Base-by-base conservation (phyloP, 1,140 invertebrate species). In the Drosophila watanabei region DNA sequence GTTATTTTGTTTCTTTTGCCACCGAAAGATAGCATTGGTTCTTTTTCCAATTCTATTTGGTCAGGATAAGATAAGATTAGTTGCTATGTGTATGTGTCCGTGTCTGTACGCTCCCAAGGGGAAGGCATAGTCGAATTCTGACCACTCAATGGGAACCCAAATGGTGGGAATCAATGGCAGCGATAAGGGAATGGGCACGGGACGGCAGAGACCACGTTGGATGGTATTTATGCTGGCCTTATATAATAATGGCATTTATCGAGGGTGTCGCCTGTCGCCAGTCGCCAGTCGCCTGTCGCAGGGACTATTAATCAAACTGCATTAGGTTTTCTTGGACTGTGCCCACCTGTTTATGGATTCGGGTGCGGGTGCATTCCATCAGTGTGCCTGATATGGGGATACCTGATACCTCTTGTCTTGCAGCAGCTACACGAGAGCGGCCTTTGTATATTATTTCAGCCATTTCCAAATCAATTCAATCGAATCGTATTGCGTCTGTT, bases 21-120 rank as follows among this genome's bases (percentile, higher is more conserved):
- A 37, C 30, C 41, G 28, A 60, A 72, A 43, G 68, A 73, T 73
- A 73, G 46, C 68, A 73, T 32, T 43, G 69, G 68, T 79, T 64
- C 51, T 60, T 57, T 24, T 82, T 81, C 51, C 43, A 39, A 51
- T 56, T 30, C 45, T 46, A 58, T 61, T 37, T 41, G 51, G 48
- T 48, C 28, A 82, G 84, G 85, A 88, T 88, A 89, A 89, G 84
- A 88, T 88, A 88, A 88, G 84, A 88, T 85, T 85, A 77, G 30
- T 61, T 60, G 16, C 16, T 14, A 10, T 16, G 20, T 13, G 13
- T 11, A 24, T 24, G 1, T 8, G 2, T 14, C 20, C 2, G 8
- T 46, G 14, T 13, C 24, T 24, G 14, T 8, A 13, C 11, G 24
- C 2, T 49, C 18, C 52, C 18, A 24, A 56, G 63, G 28, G 68